phyloP scores from a whole-genome alignment of 2,797 vertebrate species.

The Falco cherrug region DNA sequence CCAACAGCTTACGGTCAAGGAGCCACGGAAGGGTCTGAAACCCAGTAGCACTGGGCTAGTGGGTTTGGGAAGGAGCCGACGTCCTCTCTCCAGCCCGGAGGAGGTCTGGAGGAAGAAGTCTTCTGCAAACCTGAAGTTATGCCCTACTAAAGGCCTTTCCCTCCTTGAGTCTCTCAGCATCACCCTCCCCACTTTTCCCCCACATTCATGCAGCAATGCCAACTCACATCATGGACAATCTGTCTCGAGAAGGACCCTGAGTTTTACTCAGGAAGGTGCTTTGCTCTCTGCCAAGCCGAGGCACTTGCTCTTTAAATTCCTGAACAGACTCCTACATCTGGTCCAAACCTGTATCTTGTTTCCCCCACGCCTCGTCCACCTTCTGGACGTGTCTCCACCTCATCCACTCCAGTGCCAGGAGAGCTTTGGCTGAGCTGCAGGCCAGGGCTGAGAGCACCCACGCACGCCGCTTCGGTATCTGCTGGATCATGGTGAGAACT shows the following conservation, averaged over 20 bases:
- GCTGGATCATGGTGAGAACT: background rate
- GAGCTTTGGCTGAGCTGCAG: background rate
- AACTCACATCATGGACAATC: no score
- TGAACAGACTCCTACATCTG: background rate
- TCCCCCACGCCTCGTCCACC: background rate
- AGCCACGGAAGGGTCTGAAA: background rate
- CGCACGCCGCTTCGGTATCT: background rate
- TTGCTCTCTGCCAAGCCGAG: background rate
- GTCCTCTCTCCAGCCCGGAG: background rate
- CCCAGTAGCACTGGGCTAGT: background rate
- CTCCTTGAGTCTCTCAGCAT: background rate
- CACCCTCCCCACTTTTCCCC: background rate
- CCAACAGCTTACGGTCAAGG: background rate
- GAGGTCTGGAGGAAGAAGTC: background rate
- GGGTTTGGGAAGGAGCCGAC: background rate
- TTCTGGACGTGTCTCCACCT: background rate
- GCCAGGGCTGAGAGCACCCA: background rate
- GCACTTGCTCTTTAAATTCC: background rate
- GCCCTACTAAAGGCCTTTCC: background rate
- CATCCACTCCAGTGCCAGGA: background rate
- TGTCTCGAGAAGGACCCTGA: background rate
- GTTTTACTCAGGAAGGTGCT: background rate
- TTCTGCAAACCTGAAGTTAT: background rate
- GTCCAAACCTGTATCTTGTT: background rate
- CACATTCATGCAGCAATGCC: background rate